These are phyloP conservation scores for Axis porcinus DNA, from an alignment of 2,113 vertebrate species.

Conservation along the genomic window DNA sequence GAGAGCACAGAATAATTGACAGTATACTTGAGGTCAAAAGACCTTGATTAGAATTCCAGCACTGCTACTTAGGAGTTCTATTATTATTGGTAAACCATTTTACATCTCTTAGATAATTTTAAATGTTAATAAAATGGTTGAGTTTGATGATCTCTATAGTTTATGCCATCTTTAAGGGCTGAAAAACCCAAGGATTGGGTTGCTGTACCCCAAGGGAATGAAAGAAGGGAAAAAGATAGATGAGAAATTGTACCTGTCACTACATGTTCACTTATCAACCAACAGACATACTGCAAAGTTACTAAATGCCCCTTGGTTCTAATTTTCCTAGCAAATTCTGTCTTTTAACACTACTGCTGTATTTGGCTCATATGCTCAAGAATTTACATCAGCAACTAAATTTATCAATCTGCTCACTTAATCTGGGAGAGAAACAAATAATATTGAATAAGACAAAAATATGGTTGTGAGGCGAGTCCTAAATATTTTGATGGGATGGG, in stretches of 20 bases:
- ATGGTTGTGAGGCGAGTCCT: background rate
- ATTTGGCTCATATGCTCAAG: background rate
- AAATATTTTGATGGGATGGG: background rate
- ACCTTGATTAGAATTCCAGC: background rate
- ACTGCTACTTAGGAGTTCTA: background rate
- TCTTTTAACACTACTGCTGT: background rate
- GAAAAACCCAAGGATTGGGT: background rate
- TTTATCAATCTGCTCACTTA: background rate
- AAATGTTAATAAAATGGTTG: background rate
- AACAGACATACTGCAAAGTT: background rate
- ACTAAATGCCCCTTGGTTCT: background rate
- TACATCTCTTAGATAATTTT: background rate
- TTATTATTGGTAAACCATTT: background rate
- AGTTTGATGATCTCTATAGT: background rate
- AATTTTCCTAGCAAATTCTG: background rate
- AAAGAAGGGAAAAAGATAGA: background rate
- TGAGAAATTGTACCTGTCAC: background rate
- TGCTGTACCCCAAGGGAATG: background rate
- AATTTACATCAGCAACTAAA: background rate
- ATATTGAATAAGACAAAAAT: background rate
- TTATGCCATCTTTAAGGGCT: background rate
- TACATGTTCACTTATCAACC: background rate
- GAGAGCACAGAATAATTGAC: background rate
- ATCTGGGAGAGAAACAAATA: slow-evolving; percentile 2
- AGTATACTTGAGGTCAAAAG: background rate